phyloP scores from a whole-genome alignment of 2,797 vertebrate species.

The Darevskia nairensis region DNA sequence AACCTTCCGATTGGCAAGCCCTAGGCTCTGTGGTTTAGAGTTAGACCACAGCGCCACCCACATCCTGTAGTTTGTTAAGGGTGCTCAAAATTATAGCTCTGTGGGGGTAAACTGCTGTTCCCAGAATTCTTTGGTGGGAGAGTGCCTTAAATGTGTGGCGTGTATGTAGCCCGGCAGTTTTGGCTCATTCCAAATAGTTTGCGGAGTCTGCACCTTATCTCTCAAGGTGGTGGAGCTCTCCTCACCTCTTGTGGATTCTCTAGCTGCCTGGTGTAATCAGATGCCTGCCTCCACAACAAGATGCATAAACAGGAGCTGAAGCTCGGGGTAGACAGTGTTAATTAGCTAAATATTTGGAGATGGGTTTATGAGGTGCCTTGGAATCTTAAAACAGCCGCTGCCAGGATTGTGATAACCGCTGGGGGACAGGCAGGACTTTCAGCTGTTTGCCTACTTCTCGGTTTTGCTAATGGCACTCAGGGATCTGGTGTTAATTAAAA shows the following conservation, averaged over 20 bases:
- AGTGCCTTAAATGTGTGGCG: too few relatives aligned
- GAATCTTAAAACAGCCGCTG: constrained; percentile 29
- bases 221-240: not conserved
- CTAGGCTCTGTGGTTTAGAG: too few relatives aligned
- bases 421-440: constrained; percentile 10
- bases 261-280: not conserved
- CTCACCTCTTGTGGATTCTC: not conserved
- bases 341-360: constrained; percentile 48
- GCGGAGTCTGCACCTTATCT: not conserved
- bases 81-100: too few relatives aligned
- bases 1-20: too few relatives aligned
- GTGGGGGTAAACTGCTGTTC: not conserved
- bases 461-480: not conserved
- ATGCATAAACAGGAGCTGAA: constrained; percentile 25
- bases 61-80: too few relatives aligned
- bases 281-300: constrained; percentile 28
- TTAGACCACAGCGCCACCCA: too few relatives aligned
- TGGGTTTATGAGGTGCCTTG: constrained; percentile 8
- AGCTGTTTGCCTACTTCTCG: constrained; percentile 24
- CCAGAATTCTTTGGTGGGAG: too few relatives aligned
- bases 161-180: too few relatives aligned
- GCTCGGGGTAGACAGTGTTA: not conserved
- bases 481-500: constrained; percentile 37
- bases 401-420: not conserved
- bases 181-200: not conserved